Evolutionary conservation across 2,113 vertebrate genomes (phyloP).

Genomic region (Python bivittatus): DNA sequence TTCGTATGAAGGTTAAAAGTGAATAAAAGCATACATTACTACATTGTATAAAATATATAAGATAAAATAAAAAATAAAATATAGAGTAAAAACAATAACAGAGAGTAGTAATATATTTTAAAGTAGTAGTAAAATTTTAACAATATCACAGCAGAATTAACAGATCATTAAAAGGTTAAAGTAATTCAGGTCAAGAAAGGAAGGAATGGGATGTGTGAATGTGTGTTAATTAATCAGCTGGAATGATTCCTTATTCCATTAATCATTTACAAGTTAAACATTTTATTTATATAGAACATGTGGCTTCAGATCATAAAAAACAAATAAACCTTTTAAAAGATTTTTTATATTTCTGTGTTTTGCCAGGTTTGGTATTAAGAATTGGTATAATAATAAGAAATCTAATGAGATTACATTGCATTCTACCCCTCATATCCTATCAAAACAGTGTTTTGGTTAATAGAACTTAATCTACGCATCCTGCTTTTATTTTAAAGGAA

Average conservation of each 20-base stretch:
- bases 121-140: not conserved
- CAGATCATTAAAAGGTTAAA: not conserved
- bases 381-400: slow-evolving; percentile 11
- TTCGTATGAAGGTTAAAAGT: not conserved
- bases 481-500: slow-evolving; percentile 23
- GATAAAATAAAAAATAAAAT: not conserved
- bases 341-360: slow-evolving; percentile 28
- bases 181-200: not conserved
- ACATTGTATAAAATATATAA: not conserved
- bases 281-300: slow-evolving; percentile 18
- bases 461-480: slow-evolving; percentile 9
- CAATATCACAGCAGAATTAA: not conserved
- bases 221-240: slow-evolving; percentile 20
- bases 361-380: slow-evolving; percentile 16
- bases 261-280: not conserved
- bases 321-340: not conserved
- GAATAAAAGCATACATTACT: not conserved
- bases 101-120: no score
- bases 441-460: not conserved
- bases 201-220: slow-evolving; percentile 10
- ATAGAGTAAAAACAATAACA: not conserved
- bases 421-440: slow-evolving; percentile 12
- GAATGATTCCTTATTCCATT: slow-evolving; percentile 4
- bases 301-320: slow-evolving; percentile 22
- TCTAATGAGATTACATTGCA: slow-evolving; percentile 7